phyloP scores from a whole-genome alignment of 2,888 invertebrate species.

The Pycnomerus fuliginosus region DNA sequence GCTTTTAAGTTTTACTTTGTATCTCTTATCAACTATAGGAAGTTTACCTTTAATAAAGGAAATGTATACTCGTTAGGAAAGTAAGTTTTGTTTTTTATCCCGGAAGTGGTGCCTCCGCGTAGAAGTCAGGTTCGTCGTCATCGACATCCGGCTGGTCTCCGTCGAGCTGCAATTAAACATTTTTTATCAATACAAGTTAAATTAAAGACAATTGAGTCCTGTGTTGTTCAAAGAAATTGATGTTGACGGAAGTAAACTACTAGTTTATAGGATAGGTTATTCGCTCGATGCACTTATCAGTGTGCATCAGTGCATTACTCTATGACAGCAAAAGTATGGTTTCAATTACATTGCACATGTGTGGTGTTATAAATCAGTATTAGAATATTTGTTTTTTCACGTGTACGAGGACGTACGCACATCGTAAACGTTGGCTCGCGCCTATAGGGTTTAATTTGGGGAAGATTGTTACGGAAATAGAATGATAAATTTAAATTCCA shows the following conservation, averaged over 20 bases:
- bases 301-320: no score
- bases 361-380: no score
- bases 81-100: slow-evolving; percentile 56
- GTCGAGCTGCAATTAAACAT: slow-evolving; percentile 68
- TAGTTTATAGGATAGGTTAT: no score
- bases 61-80: slow-evolving; percentile 16
- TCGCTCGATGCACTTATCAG: no score
- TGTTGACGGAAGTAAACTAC: no score
- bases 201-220: no score
- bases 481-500: no score
- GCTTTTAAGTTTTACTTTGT: neutral
- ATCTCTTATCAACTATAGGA: slow-evolving; percentile 7
- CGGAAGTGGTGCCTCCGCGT: slow-evolving; percentile 85
- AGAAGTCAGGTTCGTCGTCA: slow-evolving; percentile 90
- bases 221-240: no score
- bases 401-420: neutral
- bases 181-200: no score
- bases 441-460: slow-evolving; percentile 4
- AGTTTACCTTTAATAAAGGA: slow-evolving; percentile 18
- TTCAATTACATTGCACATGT: no score
- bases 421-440: slow-evolving; percentile 7
- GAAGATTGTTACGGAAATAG: no score
- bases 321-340: no score
- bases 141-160: slow-evolving; percentile 79
- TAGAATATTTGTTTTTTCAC: slow-evolving; percentile 11